phyloP scores from a whole-genome alignment of 2,888 invertebrate genomes.

The Mylabris sibirica region DNA sequence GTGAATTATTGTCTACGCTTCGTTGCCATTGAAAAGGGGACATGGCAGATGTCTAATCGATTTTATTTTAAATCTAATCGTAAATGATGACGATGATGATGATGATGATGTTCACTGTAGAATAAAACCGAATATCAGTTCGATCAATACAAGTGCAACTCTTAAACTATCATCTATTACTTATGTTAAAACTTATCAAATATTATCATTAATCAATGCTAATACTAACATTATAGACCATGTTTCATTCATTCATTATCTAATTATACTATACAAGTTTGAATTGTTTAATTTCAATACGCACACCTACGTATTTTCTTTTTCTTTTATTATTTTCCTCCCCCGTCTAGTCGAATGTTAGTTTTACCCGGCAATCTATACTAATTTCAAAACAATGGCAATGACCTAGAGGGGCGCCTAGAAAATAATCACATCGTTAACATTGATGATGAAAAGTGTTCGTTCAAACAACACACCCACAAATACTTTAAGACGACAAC shows the following conservation, averaged over 20 bases:
- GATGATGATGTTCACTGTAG: no score
- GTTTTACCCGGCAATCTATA: neutral
- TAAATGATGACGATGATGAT: slow-evolving; percentile 3
- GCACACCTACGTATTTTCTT: no score
- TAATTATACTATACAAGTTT: no score
- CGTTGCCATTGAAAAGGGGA: slow-evolving; percentile 21
- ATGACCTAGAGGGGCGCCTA: neutral
- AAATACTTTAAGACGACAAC: neutral
- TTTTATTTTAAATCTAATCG: slow-evolving; percentile 14
- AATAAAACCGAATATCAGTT: neutral
- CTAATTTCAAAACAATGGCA: neutral
- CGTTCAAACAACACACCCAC: neutral
- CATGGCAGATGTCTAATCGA: slow-evolving; percentile 25
- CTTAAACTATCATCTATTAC: no score
- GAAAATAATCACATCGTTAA: neutral
- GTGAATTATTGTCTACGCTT: slow-evolving; percentile 18
- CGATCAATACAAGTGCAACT: slow-evolving; percentile 9
- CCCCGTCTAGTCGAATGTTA: neutral
- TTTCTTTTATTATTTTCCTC: neutral
- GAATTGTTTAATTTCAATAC: neutral
- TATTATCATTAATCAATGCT: no score
- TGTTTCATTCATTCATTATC: no score
- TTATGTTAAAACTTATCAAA: no score
- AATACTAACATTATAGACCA: no score
- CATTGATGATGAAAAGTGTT: neutral